Base-by-base conservation (phyloP, 2,113 vertebrate species). In the Opisthocomus hoazin region DNA sequence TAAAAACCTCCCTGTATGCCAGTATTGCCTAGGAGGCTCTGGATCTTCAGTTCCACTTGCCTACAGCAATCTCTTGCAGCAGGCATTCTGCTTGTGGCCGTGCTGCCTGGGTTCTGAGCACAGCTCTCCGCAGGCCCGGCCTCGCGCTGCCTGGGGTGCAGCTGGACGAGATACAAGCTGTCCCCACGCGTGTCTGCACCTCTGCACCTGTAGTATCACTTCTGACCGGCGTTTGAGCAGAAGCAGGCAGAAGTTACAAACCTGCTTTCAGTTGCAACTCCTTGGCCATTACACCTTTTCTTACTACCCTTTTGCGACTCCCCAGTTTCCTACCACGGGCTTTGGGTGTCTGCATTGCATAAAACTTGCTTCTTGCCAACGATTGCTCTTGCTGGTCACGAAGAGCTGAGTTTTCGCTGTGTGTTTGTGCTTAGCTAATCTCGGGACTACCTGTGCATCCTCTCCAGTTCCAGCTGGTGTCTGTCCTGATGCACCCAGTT, bases 101-200 rank as follows among this genome's bases (percentile, higher is more conserved):
- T 5, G 24, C 30, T 60, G 13, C 73, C 37, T 84, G 32, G 37
- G n/a, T n/a, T 91, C 50, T 2, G 13, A 21, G 64, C 10, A 12
- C 50, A 41, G 56, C 48, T 65, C 30, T 84, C 23, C 3, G 1
- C 20, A 32, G 57, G 24, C 41, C 32, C 3, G 13, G 29, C 15
- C 41, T 74, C 26, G 5, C 1, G 0, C n/a, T 24, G 9, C 27
- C 41, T n/a, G n/a, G n/a, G n/a, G n/a, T n/a, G n/a, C n/a, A n/a
- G n/a, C n/a, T n/a, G n/a, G n/a, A n/a, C n/a, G n/a, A n/a, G n/a
- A n/a, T n/a, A n/a, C n/a, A n/a, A n/a, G n/a, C n/a, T n/a, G n/a
- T n/a, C n/a, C n/a, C n/a, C n/a, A n/a, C n/a, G n/a, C n/a, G n/a
- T n/a, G n/a, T n/a, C n/a, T n/a, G n/a, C n/a, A n/a, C n/a, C n/a